Evolutionary conservation across 2,888 invertebrate species (phyloP).

Genomic region (Chymomyza fuscimana): DNA sequence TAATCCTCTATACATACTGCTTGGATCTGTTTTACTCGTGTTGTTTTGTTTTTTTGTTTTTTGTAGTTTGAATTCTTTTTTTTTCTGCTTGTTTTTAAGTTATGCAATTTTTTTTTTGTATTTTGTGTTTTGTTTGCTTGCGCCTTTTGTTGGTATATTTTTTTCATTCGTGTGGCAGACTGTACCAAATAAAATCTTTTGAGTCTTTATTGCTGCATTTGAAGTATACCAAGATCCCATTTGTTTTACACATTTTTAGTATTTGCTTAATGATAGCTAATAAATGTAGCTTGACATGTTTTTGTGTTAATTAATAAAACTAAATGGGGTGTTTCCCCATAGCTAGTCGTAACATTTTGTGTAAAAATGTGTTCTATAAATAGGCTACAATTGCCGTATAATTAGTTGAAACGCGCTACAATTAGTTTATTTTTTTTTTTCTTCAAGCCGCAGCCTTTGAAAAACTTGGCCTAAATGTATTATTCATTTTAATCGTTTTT

Average conservation of each 20-base stretch:
- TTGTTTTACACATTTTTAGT: not conserved
- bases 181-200: not conserved
- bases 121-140: not conserved
- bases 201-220: not conserved
- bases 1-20: constrained; percentile 45
- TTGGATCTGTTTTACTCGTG: constrained; percentile 26
- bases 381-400: not conserved
- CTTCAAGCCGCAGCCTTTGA: too few species aligned
- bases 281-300: not conserved
- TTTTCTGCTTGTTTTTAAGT: constrained; percentile 4
- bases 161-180: not conserved
- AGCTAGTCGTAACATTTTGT: not conserved
- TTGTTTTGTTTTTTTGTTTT: not conserved
- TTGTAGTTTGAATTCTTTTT: not conserved
- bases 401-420: not conserved
- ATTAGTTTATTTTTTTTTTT: not conserved
- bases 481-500: not conserved
- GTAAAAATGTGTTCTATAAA: not conserved
- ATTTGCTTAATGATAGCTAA: not conserved
- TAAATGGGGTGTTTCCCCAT: not conserved
- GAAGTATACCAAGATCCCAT: not conserved
- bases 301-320: not conserved
- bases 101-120: constrained; percentile 6
- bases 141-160: not conserved
- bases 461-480: not conserved